Percentiles rank a stretch among this genome's conserved stretches.
Conservation (phyloP, 1,140 invertebrate genomes). For the Macrobrachium nipponense region DNA sequence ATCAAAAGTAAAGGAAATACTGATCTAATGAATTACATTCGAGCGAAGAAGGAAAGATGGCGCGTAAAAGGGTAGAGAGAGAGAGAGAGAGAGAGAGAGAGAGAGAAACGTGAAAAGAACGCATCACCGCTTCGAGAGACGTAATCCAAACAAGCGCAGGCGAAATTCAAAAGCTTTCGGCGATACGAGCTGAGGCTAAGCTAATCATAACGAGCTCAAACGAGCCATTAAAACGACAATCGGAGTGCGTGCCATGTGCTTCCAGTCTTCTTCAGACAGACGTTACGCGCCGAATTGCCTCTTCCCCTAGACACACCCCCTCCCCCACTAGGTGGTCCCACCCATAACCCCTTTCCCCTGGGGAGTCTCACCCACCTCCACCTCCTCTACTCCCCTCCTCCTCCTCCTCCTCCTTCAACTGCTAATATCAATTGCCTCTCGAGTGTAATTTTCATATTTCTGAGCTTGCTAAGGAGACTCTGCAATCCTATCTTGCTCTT, state of each 20-base stretch:
- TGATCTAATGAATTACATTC: too few species aligned
- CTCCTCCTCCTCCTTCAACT: background rate
- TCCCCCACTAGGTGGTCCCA: background rate
- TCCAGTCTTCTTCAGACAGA: background rate
- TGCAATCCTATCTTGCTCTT: too few species aligned
- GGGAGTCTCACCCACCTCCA: background rate
- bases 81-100: conserved; percentile 14
- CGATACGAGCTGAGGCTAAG: too few species aligned
- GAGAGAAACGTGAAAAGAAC: background rate
- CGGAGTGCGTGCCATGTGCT: too few species aligned
- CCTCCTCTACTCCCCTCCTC: background rate
- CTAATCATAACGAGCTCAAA: too few species aligned
- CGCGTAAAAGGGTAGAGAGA: background rate
- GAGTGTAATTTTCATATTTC: too few species aligned
- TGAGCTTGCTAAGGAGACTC: too few species aligned
- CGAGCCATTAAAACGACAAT: too few species aligned
- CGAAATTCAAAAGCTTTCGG: background rate
- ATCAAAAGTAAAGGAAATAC: too few species aligned
- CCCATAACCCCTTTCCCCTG: background rate
- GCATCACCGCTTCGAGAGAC: background rate
- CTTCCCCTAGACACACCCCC: background rate
- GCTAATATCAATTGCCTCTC: too few species aligned
- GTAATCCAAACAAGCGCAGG: background rate
- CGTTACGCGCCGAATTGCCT: background rate
- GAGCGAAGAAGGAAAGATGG: too few species aligned